Evolutionary conservation across 2,797 vertebrate species (phyloP).

Genomic region (Pseudochaenichthys georgianus): DNA sequence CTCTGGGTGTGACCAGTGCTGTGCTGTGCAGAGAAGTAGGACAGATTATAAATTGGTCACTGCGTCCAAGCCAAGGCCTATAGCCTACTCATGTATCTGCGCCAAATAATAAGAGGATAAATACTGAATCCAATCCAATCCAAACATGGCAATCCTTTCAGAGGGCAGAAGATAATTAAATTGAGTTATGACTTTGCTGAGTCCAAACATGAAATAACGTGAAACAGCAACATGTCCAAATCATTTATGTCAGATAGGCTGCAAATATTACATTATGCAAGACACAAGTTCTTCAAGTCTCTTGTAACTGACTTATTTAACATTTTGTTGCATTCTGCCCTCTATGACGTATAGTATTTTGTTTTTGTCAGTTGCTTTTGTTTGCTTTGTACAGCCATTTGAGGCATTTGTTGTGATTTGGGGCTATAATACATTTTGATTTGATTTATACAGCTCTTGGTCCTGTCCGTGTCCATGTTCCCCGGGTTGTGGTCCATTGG

Average conservation of each 20-base stretch:
- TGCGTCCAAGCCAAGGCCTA: constrained; percentile 46
- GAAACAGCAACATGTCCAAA: constrained; percentile 25
- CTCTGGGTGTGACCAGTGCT: not conserved
- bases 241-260: not conserved
- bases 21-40: constrained; percentile 53
- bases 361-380: no score
- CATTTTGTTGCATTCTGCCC: not conserved
- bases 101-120: constrained; percentile 74
- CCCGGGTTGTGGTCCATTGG: constrained; percentile 82
- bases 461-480: constrained; percentile 79
- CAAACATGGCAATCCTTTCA: constrained; percentile 59
- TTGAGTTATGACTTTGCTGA: constrained; percentile 35
- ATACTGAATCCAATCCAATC: constrained; percentile 55
- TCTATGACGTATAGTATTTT: not conserved
- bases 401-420: no score
- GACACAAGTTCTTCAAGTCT: not conserved
- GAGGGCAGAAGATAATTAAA: constrained; percentile 58
- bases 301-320: not conserved
- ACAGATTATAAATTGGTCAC: constrained; percentile 72
- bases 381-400: no score
- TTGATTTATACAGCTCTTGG: constrained; percentile 58
- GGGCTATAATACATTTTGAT: no score
- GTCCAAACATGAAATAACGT: constrained; percentile 16
- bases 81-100: constrained; percentile 55
- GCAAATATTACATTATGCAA: not conserved